phyloP scores from a whole-genome alignment of 2,888 invertebrate genomes.

The Patella pellucida region DNA sequence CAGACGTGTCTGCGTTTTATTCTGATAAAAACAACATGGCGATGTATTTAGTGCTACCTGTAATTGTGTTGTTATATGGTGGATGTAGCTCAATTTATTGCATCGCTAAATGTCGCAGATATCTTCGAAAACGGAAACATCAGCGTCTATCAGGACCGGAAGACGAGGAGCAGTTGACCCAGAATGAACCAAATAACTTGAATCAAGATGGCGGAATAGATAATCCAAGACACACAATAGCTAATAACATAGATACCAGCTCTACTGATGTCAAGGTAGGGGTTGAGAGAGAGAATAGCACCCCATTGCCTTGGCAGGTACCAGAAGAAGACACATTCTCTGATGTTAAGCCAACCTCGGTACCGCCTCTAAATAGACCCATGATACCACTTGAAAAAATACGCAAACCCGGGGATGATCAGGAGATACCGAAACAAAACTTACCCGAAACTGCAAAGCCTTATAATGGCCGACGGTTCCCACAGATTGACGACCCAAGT shows the following conservation, averaged over 20 bases:
- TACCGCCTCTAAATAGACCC: neutral
- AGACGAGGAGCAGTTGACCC: neutral
- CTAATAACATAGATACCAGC: neutral
- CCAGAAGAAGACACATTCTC: neutral
- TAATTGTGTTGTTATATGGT: slow-evolving; percentile 49
- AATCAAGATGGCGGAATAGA: slow-evolving; percentile 5
- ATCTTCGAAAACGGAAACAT: slow-evolving; percentile 31
- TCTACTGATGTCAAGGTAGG: neutral
- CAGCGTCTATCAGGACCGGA: slow-evolving; percentile 12
- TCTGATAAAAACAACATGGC: slow-evolving; percentile 54
- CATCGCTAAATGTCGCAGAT: slow-evolving; percentile 42
- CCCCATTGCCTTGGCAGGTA: neutral
- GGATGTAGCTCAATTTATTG: slow-evolving; percentile 53
- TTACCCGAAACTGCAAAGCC: neutral
- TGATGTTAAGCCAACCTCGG: neutral
- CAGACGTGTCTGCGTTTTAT: slow-evolving; percentile 35
- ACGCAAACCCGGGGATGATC: neutral
- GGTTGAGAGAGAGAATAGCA: neutral
- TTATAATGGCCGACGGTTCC: neutral
- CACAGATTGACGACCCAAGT: neutral
- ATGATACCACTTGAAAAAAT: neutral
- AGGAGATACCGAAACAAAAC: neutral
- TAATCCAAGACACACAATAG: neutral
- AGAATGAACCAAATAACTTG: neutral
- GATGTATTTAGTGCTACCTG: slow-evolving; percentile 51